A percentile compares a stretch with the other conserved stretches of the same genome.
These are phyloP conservation scores for Rhinoraja longicauda DNA, from an alignment of 2,797 vertebrate genomes.

Conservation along the genomic window DNA sequence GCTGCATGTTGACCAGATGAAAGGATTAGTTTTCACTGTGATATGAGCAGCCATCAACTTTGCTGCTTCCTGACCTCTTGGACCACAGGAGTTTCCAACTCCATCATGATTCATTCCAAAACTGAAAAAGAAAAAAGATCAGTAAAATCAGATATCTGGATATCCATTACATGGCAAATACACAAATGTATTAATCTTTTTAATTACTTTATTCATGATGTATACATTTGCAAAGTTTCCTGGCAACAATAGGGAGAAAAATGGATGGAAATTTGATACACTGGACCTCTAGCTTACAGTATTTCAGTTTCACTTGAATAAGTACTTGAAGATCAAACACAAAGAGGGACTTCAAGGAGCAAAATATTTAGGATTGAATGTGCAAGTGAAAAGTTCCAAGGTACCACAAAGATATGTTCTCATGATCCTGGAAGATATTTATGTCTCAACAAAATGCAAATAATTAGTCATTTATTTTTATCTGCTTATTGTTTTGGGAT, in stretches of 20 bases:
- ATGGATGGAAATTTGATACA: neutral
- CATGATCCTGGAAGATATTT: neutral
- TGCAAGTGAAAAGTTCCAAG: neutral
- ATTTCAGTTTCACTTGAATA: neutral
- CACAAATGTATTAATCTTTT: no score
- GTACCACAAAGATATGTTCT: neutral
- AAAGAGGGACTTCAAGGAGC: neutral
- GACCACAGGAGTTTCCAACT: slow-evolving; percentile 86
- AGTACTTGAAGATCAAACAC: neutral
- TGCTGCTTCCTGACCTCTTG: slow-evolving; percentile 86
- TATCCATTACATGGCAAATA: neutral
- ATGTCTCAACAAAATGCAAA: neutral
- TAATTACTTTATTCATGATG: neutral
- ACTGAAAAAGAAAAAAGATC: slow-evolving; percentile 52
- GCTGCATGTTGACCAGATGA: slow-evolving; percentile 95
- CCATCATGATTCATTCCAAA: slow-evolving; percentile 98
- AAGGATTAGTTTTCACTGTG: slow-evolving; percentile 97
- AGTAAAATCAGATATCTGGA: neutral
- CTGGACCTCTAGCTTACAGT: no score
- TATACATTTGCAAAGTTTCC: neutral
- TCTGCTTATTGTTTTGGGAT: neutral
- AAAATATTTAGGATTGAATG: neutral
- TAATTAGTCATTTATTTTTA: neutral
- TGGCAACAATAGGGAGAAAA: neutral
- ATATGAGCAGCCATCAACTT: slow-evolving; percentile 98